These are phyloP conservation scores for Andrena haemorrhoa DNA, from an alignment of 2,888 invertebrate genomes.

Conservation along the genomic window DNA sequence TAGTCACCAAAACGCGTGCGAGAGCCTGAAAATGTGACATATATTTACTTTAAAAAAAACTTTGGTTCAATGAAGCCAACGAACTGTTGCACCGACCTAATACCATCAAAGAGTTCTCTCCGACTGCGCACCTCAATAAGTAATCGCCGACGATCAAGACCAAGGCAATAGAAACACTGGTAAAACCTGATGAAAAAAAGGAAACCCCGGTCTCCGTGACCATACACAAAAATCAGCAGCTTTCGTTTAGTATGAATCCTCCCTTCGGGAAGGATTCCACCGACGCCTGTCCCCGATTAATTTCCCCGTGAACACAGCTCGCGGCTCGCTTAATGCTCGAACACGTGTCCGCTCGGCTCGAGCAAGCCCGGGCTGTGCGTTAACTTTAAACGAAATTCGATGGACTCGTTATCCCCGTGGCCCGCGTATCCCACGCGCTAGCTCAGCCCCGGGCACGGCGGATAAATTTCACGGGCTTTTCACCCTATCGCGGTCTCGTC, in stretches of 20 bases:
- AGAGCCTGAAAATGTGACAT: no score
- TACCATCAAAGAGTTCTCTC: no score
- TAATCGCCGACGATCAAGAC: no score
- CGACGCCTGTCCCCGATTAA: slow-evolving; percentile 9
- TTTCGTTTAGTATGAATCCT: not conserved
- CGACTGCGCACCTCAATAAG: no score
- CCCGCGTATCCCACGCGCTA: not conserved
- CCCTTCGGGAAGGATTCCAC: not conserved
- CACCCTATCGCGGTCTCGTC: not conserved
- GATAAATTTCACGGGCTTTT: slow-evolving; percentile 15
- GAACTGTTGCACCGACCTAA: no score
- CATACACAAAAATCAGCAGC: not conserved
- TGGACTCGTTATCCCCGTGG: slow-evolving; percentile 10
- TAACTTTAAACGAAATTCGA: slow-evolving; percentile 40
- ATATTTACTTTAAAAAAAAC: no score
- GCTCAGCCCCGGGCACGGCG: not conserved
- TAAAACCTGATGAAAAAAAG: no score
- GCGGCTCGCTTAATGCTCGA: slow-evolving; percentile 19
- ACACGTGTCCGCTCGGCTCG: slow-evolving; percentile 25
- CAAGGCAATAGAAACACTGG: no score
- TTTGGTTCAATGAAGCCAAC: no score
- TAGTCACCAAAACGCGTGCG: no score
- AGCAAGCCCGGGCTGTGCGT: slow-evolving; percentile 15
- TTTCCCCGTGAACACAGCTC: slow-evolving; percentile 16
- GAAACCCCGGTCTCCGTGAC: no score